These are phyloP conservation scores for Eunapius fragilis DNA, from an alignment of 37 sponge, comb jelly and placozoan species.

Conservation along the genomic window DNA sequence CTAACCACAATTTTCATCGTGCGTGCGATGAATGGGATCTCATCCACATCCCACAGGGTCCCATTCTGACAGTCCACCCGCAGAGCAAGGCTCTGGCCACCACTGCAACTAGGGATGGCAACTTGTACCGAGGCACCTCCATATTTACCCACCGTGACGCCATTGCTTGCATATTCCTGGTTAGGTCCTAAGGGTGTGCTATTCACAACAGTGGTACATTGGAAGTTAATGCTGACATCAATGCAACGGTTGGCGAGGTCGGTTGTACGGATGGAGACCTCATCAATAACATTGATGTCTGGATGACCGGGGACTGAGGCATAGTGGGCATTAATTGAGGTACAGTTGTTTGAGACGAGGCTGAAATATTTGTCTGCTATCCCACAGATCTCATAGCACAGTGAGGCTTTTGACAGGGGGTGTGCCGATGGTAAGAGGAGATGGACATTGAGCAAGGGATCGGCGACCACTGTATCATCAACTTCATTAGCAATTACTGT, in stretches of 20 bases:
- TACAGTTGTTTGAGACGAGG: slow-evolving; percentile 43
- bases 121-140: not conserved
- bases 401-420: not conserved
- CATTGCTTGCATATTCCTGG: not conserved
- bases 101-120: not conserved
- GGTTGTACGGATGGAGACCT: not conserved
- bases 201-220: not conserved
- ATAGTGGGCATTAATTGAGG: slow-evolving; percentile 47
- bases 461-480: not conserved
- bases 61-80: not conserved
- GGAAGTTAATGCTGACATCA: not conserved
- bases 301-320: not conserved
- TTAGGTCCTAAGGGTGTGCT: not conserved
- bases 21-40: not conserved
- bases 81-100: not conserved
- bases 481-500: not conserved
- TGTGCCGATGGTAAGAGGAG: not conserved
- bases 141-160: not conserved
- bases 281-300: not conserved
- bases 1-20: not conserved
- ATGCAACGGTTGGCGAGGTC: not conserved
- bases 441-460: not conserved
- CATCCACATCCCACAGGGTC: not conserved
- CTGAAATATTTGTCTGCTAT: slow-evolving; percentile 31
- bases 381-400: slow-evolving; percentile 61